These are phyloP conservation scores for Sipha maydis DNA, from an alignment of 2,888 invertebrate species.

Conservation along the genomic window DNA sequence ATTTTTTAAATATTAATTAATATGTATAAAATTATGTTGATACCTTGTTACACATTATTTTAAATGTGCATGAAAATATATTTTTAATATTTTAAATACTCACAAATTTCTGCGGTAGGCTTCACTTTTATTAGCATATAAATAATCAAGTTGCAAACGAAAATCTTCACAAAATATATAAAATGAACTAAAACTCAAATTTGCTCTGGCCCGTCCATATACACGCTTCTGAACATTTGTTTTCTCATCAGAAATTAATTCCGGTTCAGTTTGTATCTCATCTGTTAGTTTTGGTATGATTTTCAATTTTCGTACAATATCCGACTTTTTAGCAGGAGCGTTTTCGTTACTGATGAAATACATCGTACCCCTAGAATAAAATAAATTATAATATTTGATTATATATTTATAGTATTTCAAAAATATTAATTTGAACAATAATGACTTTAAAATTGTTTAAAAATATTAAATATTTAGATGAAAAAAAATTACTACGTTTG, in stretches of 20 bases:
- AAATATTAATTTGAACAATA: too few species aligned
- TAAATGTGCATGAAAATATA: neutral
- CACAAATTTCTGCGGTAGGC: slow-evolving; percentile 20
- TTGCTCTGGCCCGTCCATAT: slow-evolving; percentile 45
- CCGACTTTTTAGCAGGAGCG: neutral
- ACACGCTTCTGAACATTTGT: slow-evolving; percentile 26
- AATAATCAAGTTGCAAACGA: slow-evolving; percentile 20
- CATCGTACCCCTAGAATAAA: slow-evolving; percentile 26
- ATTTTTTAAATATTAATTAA: too few species aligned
- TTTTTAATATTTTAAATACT: neutral
- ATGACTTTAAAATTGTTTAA: too few species aligned
- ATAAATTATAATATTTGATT: neutral
- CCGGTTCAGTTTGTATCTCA: neutral
- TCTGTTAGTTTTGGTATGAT: neutral
- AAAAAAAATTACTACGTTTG: too few species aligned
- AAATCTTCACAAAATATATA: slow-evolving; percentile 55
- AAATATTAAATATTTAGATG: too few species aligned
- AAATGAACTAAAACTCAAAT: slow-evolving; percentile 47
- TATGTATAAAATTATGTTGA: neutral
- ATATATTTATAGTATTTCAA: too few species aligned
- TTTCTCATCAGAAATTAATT: neutral
- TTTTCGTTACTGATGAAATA: slow-evolving; percentile 37
- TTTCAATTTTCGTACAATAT: neutral
- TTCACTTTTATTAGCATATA: slow-evolving; percentile 23
- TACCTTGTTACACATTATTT: too few species aligned